Evolutionary conservation across 2,797 vertebrate genomes (phyloP), one percentile per base, ranked within the genome.

Genomic region (Falco rusticolus): DNA sequence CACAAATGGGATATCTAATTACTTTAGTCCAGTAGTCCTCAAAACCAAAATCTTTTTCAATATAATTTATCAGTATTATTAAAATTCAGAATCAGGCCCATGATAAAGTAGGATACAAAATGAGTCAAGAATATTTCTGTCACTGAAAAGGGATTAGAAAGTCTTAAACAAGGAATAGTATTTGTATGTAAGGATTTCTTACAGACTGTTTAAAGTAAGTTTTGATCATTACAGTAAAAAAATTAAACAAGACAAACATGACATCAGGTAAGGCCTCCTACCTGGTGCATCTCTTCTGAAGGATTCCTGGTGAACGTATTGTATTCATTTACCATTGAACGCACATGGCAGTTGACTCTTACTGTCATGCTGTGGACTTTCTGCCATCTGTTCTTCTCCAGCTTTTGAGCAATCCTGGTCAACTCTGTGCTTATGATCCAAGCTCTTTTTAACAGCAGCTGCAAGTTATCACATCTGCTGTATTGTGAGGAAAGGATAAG

Each of bases 361-460:
- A 99, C 98, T 2, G 99, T 99, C n/a, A 99, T 98, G 97, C 98
- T 99, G 95, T 99, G 99, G 8, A 99, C 99, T 10, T 98, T 98
- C 25, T 99, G 99, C 99, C 99, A 99, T 69, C 98, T 98, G 3
- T 98, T 99, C 92, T 99, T 99, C 97, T 99, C 99, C 97, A 99
- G 95, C 72, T 99, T 98, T 95, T 99, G 99, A 87, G 99, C 99
- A 76, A 99, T 99, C 97, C 99, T 99, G 21, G 98, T 99, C 63
- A 99, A 97, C 91, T 99, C 99, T 0, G 99, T 99, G 98, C 99
- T 99, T 93, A 99, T 99, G 94, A 99, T 99, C 97, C 99, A 98
- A 5, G 99, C 99, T 39, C 99, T 98, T 90, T 99, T 99, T 14
- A 99, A 98, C 21, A 99, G 97, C 3, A 98, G 98, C 97, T 99